A percentile compares a stretch with the other conserved stretches of the same genome.
Evolutionary conservation across 2,113 vertebrate genomes (phyloP).

Genomic region (Rafetus swinhoei): DNA sequence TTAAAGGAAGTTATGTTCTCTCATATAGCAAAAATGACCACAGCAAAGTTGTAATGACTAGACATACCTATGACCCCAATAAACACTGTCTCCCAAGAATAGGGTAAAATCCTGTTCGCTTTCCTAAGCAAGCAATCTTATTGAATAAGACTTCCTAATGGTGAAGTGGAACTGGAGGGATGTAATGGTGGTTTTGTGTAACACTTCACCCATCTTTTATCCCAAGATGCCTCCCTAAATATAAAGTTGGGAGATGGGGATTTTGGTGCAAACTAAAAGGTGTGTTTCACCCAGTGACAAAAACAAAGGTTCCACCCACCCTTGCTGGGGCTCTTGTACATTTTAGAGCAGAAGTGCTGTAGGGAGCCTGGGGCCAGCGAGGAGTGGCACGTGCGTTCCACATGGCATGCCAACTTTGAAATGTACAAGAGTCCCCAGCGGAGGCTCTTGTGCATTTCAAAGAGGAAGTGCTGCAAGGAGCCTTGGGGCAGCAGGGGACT

Average conservation of each 20-base stretch:
- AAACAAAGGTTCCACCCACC: not conserved
- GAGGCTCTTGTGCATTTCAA: too few species aligned
- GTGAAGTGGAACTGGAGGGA: not conserved
- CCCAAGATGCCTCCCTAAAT: accelerated
- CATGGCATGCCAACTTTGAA: too few species aligned
- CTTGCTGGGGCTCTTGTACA: too few species aligned
- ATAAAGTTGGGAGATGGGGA: not conserved
- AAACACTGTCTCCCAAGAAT: not conserved
- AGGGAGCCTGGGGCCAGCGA: too few species aligned
- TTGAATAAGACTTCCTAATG: not conserved
- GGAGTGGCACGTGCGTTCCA: too few species aligned
- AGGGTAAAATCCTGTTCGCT: not conserved
- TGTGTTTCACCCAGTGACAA: not conserved
- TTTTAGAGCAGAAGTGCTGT: too few species aligned
- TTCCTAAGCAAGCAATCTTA: not conserved
- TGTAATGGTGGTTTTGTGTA: too few species aligned
- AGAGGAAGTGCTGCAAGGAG: too few species aligned
- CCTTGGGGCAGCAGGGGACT: too few species aligned
- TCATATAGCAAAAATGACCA: not conserved
- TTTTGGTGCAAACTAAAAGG: accelerated
- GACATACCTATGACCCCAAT: not conserved
- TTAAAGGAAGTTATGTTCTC: not conserved
- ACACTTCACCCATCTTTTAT: too few species aligned
- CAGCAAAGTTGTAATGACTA: not conserved
- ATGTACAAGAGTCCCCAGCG: too few species aligned